phyloP scores from a whole-genome alignment of 2,797 vertebrate species.

The Danio jaintianensis region DNA sequence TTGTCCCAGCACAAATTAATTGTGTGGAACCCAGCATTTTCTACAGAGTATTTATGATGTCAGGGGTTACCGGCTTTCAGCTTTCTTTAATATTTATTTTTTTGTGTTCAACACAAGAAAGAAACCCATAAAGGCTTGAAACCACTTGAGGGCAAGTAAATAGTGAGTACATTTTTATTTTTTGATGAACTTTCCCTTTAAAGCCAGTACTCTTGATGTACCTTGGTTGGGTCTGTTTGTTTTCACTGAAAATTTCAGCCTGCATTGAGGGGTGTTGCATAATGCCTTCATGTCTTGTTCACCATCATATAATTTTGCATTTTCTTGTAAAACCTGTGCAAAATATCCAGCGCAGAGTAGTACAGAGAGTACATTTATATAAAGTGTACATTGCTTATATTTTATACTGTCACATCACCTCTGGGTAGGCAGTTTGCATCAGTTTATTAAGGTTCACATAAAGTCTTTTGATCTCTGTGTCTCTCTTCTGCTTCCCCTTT shows the following conservation, averaged over 20 bases:
- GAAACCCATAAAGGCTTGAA: no score
- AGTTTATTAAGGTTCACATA: constrained; percentile 61
- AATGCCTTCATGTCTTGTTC: constrained; percentile 25
- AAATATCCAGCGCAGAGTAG: not conserved
- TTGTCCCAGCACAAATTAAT: no score
- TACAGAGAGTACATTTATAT: not conserved
- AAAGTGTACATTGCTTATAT: not conserved
- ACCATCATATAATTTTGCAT: not conserved
- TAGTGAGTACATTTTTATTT: no score
- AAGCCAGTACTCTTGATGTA: not conserved
- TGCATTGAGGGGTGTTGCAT: constrained; percentile 34
- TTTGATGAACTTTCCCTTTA: not conserved
- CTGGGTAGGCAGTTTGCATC: constrained; percentile 34
- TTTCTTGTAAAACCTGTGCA: constrained; percentile 24
- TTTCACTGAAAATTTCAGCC: not conserved
- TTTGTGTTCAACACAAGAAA: no score
- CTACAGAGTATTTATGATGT: no score
- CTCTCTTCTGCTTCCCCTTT: constrained; percentile 27
- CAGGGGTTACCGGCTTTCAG: no score
- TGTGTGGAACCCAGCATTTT: no score
- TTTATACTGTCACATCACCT: constrained; percentile 50
- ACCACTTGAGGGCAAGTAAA: no score
- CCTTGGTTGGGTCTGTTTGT: constrained; percentile 15
- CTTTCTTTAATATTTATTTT: no score
- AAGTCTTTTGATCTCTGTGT: constrained; percentile 47